Base-by-base conservation (phyloP, 1,140 invertebrate genomes). In the Drosophila albomicans region DNA sequence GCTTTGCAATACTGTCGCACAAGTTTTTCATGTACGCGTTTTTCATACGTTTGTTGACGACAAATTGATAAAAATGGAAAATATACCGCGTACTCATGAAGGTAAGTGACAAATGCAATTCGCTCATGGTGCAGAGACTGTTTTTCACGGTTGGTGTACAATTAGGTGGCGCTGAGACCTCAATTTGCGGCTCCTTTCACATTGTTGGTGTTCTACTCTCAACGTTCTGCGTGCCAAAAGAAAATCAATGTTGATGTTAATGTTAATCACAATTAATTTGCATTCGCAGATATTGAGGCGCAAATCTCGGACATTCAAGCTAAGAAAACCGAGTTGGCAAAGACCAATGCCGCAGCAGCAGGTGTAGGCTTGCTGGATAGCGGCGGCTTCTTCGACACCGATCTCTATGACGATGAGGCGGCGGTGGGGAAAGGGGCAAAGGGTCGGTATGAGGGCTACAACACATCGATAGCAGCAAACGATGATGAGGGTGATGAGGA, bases 381-480 rank as follows among this genome's bases (percentile, higher is more conserved):
- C 84, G 97, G 97, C 8, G 97, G 96, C 84, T 99, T 97, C 94
- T 92, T 84, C 45, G 98, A 99, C 93, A 96, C 95, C 90, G 98
- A 99, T 80, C 98, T 99, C 79, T 99, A 99, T 93, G 97, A 98
- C 91, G 96, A 95, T 58, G 93, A 93, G 15, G 93, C 93, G 62
- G 93, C 92, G 25, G 94, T 94, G 4, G 70, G 59, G 0, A 96
- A 96, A 78, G 77, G 73, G 73, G 82, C 80, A 3, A 92, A 82
- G 61, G 95, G 95, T 16, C 97, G 97, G 92, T 99, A 96, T 93
- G 97, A 97, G 91, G 98, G 97, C 38, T 99, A 99, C 94, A 97
- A 98, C 45, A 98, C 97, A 64, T 99, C 98, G 1, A 99, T 99
- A 93, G 98, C 98, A 61, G 96, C 98, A 0, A 98, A 98, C 93